Evolutionary conservation across 1,140 invertebrate species (phyloP).

Genomic region (Pteromalus puparum): DNA sequence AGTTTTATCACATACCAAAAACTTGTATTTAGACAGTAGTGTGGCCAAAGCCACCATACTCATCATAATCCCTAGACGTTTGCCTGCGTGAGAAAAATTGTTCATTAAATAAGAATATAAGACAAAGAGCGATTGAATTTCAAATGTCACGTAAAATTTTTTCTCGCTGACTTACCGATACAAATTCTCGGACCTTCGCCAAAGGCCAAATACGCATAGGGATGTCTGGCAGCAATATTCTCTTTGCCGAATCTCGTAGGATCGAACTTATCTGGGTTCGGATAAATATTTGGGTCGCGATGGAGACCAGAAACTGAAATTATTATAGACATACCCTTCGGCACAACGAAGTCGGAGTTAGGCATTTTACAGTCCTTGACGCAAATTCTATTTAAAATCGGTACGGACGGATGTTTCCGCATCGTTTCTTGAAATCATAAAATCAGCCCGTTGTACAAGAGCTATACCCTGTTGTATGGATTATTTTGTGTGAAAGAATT

Average conservation of each 20-base stretch:
- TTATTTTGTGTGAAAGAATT: not conserved
- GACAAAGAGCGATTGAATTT: too few species aligned
- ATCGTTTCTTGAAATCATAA: constrained; percentile 78
- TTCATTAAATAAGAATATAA: not conserved
- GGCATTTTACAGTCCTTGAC: constrained; percentile 77
- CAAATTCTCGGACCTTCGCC: constrained; percentile 76
- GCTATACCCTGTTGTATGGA: too few species aligned
- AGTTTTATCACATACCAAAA: constrained; percentile 52
- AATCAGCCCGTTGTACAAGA: not conserved
- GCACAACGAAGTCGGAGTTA: constrained; percentile 77
- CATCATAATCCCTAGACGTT: constrained; percentile 71
- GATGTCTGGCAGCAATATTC: constrained; percentile 61
- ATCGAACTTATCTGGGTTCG: constrained; percentile 78
- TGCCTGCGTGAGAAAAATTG: constrained; percentile 47
- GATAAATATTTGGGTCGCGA: constrained; percentile 77
- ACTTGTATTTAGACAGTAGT: constrained; percentile 48
- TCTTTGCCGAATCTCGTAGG: constrained; percentile 78
- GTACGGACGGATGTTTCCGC: constrained; percentile 79
- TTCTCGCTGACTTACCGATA: constrained; percentile 68
- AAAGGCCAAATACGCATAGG: constrained; percentile 73
- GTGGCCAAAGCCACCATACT: constrained; percentile 65
- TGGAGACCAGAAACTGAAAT: constrained; percentile 81
- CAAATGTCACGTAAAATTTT: too few species aligned
- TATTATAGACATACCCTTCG: constrained; percentile 78
- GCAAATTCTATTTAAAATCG: constrained; percentile 76